phyloP scores from a whole-genome alignment of 2,888 invertebrate genomes.

The Eremobia ochroleuca region DNA sequence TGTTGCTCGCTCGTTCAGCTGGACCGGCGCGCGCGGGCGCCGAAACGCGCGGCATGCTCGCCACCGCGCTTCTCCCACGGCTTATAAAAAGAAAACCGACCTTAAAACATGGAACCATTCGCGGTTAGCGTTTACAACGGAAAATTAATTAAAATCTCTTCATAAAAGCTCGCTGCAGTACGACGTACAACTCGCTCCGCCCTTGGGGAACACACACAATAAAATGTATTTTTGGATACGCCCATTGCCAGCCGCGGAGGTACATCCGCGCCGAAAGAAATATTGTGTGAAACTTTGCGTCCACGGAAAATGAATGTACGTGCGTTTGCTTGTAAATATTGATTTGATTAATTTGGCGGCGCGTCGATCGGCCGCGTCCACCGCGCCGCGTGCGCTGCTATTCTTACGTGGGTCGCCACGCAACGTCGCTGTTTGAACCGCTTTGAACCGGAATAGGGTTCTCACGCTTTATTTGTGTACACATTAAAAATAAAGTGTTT shows the following conservation, averaged over 20 bases:
- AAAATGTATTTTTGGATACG: slow-evolving; percentile 88
- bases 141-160: slow-evolving; percentile 85
- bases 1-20: background rate
- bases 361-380: slow-evolving; percentile 29
- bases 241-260: slow-evolving; percentile 88
- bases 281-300: slow-evolving; percentile 67
- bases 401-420: slow-evolving; percentile 38
- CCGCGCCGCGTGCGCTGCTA: slow-evolving; percentile 35
- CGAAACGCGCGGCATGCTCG: background rate
- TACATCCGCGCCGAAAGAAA: slow-evolving; percentile 85
- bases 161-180: slow-evolving; percentile 74
- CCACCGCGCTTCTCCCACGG: slow-evolving; percentile 37
- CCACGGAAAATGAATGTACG: slow-evolving; percentile 60
- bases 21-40: background rate
- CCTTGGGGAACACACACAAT: slow-evolving; percentile 89
- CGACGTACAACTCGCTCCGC: slow-evolving; percentile 73
- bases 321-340: slow-evolving; percentile 61
- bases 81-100: slow-evolving; percentile 70
- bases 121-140: slow-evolving; percentile 81
- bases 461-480: slow-evolving; percentile 28
- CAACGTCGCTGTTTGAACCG: slow-evolving; percentile 19
- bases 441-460: slow-evolving; percentile 43
- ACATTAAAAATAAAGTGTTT: slow-evolving; percentile 32
- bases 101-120: slow-evolving; percentile 74
- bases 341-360: slow-evolving; percentile 52